Conservation (phyloP, 2,113 vertebrate genomes). For the Dipodomys spectabilis region DNA sequence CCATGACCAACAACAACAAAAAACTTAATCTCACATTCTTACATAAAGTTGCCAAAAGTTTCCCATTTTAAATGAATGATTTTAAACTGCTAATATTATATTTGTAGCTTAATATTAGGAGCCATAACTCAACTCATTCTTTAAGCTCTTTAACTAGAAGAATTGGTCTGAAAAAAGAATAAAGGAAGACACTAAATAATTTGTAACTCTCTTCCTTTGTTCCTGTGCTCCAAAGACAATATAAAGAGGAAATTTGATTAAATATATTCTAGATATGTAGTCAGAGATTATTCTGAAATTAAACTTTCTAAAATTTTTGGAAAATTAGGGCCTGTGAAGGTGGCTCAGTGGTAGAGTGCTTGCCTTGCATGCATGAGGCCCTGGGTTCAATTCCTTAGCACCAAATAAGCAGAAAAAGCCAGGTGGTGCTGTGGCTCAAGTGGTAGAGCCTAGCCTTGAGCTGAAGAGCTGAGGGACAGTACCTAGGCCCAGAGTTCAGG, state of each 20-base stretch:
- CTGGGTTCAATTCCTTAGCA: no score
- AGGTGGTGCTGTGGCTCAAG: no score
- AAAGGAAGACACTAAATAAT: conserved; percentile 29
- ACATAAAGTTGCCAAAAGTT: conserved; percentile 17
- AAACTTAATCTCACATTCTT: background rate
- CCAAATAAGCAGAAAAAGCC: no score
- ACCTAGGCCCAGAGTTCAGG: no score
- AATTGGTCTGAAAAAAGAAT: conserved; percentile 50
- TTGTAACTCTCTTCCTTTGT: background rate
- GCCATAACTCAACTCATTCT: conserved; percentile 17
- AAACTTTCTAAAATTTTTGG: background rate
- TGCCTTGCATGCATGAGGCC: no score
- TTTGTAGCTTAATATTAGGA: conserved; percentile 7
- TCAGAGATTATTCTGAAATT: conserved; percentile 10
- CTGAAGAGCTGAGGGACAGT: no score
- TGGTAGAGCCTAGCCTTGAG: no score
- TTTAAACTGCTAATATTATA: conserved; percentile 1
- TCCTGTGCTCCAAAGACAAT: conserved; percentile 20
- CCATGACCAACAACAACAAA: no score
- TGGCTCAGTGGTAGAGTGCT: no score
- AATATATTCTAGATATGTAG: conserved; percentile 17
- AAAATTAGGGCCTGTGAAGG: no score
- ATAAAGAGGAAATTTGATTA: conserved; percentile 41
- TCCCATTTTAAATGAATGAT: conserved; percentile 23
- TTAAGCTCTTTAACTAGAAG: conserved; percentile 12